Base-by-base conservation (phyloP, 2,113 vertebrate species). In the Bungarus multicinctus region DNA sequence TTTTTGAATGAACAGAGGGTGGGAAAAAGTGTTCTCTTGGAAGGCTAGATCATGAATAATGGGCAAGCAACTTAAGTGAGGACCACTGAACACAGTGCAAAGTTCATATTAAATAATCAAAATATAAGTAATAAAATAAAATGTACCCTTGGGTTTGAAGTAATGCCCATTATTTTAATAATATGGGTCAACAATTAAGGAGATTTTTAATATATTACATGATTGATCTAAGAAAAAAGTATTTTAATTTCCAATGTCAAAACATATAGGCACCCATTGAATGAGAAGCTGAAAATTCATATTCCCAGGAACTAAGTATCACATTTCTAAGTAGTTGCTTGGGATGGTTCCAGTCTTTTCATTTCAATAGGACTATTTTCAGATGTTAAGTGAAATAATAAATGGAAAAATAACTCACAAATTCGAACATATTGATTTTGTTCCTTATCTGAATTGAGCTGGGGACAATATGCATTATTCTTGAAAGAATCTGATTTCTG, bases 321-420 rank as follows among this genome's bases (percentile, higher is more conserved):
- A n/a, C 25, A 53, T 86, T 58, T 86, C 27, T 54, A 86, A 45
- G 6, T 43, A 57, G 8, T n/a, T 22, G 54, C 85, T 91, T 85
- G 23, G 11, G 10, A 30, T 30, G 7, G 18, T 54, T 85, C 69
- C 34, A 85, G n/a, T 39, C 34, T 39, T 43, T 64, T 90, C 58
- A 27, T 74, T 18, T 11, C n/a, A 58, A 8, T 58, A 53, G 34
- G 74, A 69, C 50, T 45, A 11, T 89, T 91, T 94, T 92, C 6
- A 45, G 14, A 47, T 39, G 18, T 91, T 50, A 52, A 92, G 85
- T 93, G 47, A 91, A 92, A 94, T 90, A 2, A 0, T 3, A 22
- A 92, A 34, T 92, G 14, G 12, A n/a, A 87, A 10, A 54, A 39
- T 88, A 25, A 92, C 69, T 55, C 0, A 4, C 16, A 18, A 52